These are phyloP conservation scores for Zeugodacus cucurbitae DNA, from an alignment of 1,140 invertebrate genomes.

Conservation along the genomic window DNA sequence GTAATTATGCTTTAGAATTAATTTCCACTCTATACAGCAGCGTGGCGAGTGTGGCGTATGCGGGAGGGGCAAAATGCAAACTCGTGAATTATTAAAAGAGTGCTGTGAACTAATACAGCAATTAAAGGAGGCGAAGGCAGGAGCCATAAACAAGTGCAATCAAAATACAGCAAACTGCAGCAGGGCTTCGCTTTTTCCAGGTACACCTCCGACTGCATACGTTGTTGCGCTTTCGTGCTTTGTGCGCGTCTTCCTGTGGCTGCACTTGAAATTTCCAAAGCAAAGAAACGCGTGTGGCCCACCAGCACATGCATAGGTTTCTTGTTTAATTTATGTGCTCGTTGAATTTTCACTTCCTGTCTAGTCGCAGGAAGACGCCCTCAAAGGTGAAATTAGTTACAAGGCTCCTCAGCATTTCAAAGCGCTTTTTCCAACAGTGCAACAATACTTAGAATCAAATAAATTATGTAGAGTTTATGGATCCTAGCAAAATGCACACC, in stretches of 20 bases:
- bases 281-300: not conserved
- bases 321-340: constrained; percentile 38
- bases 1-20: constrained; percentile 23
- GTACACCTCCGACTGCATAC: not conserved
- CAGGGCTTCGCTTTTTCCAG: not conserved
- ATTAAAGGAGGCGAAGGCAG: not conserved
- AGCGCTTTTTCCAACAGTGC: not conserved
- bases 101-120: constrained; percentile 16
- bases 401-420: not conserved
- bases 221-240: not conserved
- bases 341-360: constrained; percentile 39
- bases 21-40: not conserved
- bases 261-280: not conserved
- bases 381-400: constrained; percentile 32
- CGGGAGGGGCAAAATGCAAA: not conserved
- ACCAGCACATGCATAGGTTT: not conserved
- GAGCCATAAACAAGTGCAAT: not conserved
- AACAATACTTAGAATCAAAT: not conserved
- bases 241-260: not conserved
- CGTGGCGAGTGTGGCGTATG: not conserved
- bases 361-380: constrained; percentile 36
- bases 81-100: constrained; percentile 27
- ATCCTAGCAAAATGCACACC: not conserved
- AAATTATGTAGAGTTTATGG: not conserved
- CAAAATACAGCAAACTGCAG: not conserved